Evolutionary conservation across 2,888 invertebrate species (phyloP), one percentile per base, ranked within the genome.

Genomic region (Protophormia terraenovae): DNA sequence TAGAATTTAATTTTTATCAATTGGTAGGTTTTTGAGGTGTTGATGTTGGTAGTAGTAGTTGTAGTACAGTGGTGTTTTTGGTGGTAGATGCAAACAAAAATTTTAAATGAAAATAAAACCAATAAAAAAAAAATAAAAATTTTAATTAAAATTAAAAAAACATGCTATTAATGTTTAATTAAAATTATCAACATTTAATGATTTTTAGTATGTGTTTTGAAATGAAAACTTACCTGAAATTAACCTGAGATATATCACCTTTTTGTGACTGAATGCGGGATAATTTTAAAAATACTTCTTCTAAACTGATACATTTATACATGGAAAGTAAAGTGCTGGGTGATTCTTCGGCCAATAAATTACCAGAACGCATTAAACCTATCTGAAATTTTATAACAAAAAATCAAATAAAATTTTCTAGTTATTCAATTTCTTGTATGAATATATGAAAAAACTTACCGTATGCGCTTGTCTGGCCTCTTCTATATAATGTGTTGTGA

Each of bases 401-500:
- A 29, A 35, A 47, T 50, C 5, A 53, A 55, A 14, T 3, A 19
- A 32, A 6, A 64, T 3, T 47, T 47, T n/a, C n/a, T n/a, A 55
- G 27, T 53, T 16, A 50, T 6, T 4, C 22, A n/a, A n/a, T n/a
- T n/a, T n/a, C n/a, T n/a, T 32, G 29, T 24, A 3, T 38, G 10
- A 8, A 14, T 38, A 14, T 1, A 14, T 41, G 6, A 32, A 32
- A 32, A 32, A 14, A 93, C 95, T 95, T 93, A 97, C 97, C 91
- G 96, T 95, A 91, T 97, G 97, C 84, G 97, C 97, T 93, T 97
- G 97, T 88, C 97, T 93, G 22, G 98, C 98, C 93, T 98, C 98
- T 92, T 98, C 98, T 85, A 98, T 98, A 91, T 98, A 98, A 95
- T 98, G 97, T 91, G 98, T 97, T 87, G 97, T 97, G 86, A 97